Base-by-base conservation (phyloP, 2,797 vertebrate genomes). In the Miopithecus talapoin region DNA sequence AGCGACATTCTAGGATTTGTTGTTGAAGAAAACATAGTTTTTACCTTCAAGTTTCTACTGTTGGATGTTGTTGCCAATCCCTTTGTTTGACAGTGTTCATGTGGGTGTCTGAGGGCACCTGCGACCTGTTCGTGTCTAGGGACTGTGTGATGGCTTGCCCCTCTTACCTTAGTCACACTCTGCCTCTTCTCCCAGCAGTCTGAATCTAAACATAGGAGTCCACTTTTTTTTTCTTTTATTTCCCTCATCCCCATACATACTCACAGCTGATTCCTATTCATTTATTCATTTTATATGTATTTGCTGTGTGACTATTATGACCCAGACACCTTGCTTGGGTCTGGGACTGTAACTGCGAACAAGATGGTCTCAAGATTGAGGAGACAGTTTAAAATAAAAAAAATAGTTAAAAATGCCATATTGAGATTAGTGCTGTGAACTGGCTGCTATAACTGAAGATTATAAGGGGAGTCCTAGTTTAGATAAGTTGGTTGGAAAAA, bases 11-110 rank as follows among this genome's bases (percentile, higher is more conserved):
- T 84, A 68, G 72, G 70, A 96, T 33, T 36, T 89, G 84, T 61
- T 70, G 75, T 59, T 85, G 93, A 80, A 90, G 59, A 41, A 79
- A 74, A 85, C 72, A n/a, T 26, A 85, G 55, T 88, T 90, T 88
- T 90, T 88, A 94, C 95, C 76, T 83, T 57, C 53, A 70, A 53
- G 59, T 96, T 91, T 64, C 46, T 11, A 4, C n/a, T 81, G 16
- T 75, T n/a, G 1, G 13, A 22, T 50, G 4, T 17, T 88, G 53
- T 86, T 3, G 8, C 30, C 0, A 1, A 0, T 74, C 61, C 22
- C 3, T 48, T 57, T 39, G 3, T 72, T 70, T 24, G 92, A 12
- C 28, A 46, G 16, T 1, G 8, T 50, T 88, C 4, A 8, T 0
- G 4, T 41, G 36, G 39, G 7, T 43, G 39, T 81, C 26, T 59